These are phyloP conservation scores for Ornithoptera alexandrae DNA, from an alignment of 2,888 invertebrate species.

Conservation along the genomic window DNA sequence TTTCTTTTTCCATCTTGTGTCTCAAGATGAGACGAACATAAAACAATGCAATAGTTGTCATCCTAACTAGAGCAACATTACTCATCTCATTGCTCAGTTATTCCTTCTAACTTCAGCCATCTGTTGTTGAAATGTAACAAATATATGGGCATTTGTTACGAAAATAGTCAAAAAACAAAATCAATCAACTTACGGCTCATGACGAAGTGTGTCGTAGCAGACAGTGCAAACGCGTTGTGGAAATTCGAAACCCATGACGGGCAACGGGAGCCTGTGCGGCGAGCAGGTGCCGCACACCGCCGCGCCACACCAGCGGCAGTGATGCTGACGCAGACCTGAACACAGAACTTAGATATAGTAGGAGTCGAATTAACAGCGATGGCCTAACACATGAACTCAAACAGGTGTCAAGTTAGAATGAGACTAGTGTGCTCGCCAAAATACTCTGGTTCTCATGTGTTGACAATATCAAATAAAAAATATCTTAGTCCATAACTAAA, in stretches of 20 bases:
- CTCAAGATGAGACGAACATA: too few species aligned
- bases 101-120: background rate
- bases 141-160: background rate
- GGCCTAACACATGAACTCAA: too few species aligned
- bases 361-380: too few species aligned
- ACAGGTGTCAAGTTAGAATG: too few species aligned
- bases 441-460: too few species aligned
- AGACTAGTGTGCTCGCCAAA: too few species aligned
- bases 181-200: conserved; percentile 87
- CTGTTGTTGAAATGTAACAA: background rate
- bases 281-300: conserved; percentile 97
- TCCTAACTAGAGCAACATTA: too few species aligned
- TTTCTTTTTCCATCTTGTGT: too few species aligned
- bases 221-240: conserved; percentile 97
- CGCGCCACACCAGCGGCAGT: conserved; percentile 95
- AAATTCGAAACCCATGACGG: conserved; percentile 98
- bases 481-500: too few species aligned
- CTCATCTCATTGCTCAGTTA: too few species aligned
- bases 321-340: conserved; percentile 91
- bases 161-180: background rate
- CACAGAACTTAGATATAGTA: background rate
- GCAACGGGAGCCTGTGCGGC: conserved; percentile 91
- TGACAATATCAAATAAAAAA: too few species aligned
- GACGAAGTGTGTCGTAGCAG: conserved; percentile 90
- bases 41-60: too few species aligned